These are phyloP conservation scores for Muscina levida DNA, from an alignment of 2,888 invertebrate species.

Conservation along the genomic window DNA sequence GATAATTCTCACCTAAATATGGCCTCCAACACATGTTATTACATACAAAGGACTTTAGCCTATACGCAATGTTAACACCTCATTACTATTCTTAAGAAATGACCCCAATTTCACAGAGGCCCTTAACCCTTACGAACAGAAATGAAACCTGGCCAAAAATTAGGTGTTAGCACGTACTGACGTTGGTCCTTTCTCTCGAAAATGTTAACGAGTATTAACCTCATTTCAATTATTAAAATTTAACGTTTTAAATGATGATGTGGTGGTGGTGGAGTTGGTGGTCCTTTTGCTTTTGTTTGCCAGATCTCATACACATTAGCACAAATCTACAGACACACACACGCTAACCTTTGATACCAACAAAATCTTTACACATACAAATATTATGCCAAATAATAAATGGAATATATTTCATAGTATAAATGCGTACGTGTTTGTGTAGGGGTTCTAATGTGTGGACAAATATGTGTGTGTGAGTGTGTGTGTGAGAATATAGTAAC, in stretches of 20 bases:
- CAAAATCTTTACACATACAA: too few species aligned
- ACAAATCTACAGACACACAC: too few species aligned
- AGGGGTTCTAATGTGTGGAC: background rate
- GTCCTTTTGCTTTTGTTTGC: too few species aligned
- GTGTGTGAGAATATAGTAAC: constrained; percentile 39
- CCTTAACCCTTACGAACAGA: background rate
- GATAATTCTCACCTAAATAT: too few species aligned
- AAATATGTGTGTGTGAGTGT: constrained; percentile 13
- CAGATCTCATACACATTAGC: constrained; percentile 4
- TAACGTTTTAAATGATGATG: constrained; percentile 5
- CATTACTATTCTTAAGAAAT: background rate
- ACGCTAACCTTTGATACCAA: too few species aligned
- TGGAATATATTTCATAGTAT: background rate
- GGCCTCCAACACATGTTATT: too few species aligned
- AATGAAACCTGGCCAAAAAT: background rate
- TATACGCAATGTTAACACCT: too few species aligned
- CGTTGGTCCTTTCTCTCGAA: background rate
- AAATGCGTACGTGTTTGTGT: background rate
- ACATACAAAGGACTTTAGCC: too few species aligned
- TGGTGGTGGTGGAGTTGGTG: constrained; percentile 17
- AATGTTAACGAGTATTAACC: background rate
- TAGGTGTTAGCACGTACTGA: background rate
- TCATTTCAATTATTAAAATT: constrained; percentile 35
- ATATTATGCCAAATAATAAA: too few species aligned
- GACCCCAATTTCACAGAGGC: background rate